Conservation (phyloP, 2,797 vertebrate species). For the Tiaroga cobitis region DNA sequence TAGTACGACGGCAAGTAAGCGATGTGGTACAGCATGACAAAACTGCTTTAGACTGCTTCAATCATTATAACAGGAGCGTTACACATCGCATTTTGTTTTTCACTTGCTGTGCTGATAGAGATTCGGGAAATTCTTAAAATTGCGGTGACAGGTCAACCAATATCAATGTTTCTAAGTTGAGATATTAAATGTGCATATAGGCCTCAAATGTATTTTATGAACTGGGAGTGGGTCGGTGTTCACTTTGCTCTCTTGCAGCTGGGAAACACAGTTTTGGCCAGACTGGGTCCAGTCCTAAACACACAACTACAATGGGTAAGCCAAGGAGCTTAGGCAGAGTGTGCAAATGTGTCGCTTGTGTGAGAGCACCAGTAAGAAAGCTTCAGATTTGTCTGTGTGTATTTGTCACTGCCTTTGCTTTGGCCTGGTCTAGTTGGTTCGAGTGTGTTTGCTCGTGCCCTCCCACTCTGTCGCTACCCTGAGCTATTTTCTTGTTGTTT, state of each 20-base stretch:
- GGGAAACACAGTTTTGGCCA: constrained; percentile 86
- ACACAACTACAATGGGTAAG: constrained; percentile 81
- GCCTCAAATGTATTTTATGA: constrained; percentile 29
- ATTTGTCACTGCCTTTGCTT: constrained; percentile 36
- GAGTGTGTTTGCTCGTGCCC: constrained; percentile 42
- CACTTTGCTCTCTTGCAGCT: constrained; percentile 83
- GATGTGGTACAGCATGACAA: not conserved
- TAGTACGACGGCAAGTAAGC: not conserved
- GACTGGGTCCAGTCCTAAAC: constrained; percentile 86
- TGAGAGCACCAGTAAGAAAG: constrained; percentile 21
- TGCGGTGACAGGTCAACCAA: not conserved
- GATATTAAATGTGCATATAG: not conserved
- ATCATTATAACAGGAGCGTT: not conserved
- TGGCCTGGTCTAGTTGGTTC: constrained; percentile 28
- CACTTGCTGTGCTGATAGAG: not conserved
- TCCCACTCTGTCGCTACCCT: constrained; percentile 32
- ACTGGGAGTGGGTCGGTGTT: constrained; percentile 71
- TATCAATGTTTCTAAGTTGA: not conserved
- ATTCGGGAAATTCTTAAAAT: not conserved
- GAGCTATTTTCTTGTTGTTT: constrained; percentile 29
- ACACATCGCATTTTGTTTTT: not conserved
- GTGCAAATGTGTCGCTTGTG: constrained; percentile 43
- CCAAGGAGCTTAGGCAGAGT: constrained; percentile 54
- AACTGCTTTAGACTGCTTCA: not conserved
- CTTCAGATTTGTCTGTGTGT: constrained; percentile 44